Base-by-base conservation (phyloP, 1,140 invertebrate genomes). In the Drosophila grimshawi region DNA sequence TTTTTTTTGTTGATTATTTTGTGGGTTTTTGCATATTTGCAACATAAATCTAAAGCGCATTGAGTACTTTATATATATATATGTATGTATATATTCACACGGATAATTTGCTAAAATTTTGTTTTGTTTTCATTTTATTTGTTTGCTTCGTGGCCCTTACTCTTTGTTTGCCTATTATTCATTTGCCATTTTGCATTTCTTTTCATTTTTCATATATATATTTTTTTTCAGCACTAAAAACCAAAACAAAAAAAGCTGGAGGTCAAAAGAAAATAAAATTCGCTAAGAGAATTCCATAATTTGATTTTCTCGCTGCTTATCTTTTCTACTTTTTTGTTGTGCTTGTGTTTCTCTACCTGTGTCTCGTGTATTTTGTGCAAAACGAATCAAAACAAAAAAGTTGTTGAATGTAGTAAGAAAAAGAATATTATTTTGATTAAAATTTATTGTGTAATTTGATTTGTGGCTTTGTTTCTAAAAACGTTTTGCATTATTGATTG, bases 21-120 rank as follows among this genome's bases (percentile, higher is more conserved):
- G 46, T 45, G n/a, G 19, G 7, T 32, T 53, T 62, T 69, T 75
- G 49, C 72, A 75, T 64, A 75, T 59, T 75, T 39, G 46, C 72
- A 52, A 59, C 67, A 70, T 70, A 75, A 75, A 75, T 75, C 67
- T 69, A 51, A 59, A 61, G 57, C 43, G 71, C 71, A 74, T 60
- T 67, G 67, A 73, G 11, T 64, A 30, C 33, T 29, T 27, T n/a
- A 33, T 19, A 32, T 61, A 30, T 41, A 52, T 33, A 64, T 62
- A 48, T 56, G 63, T 64, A 51, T 46, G 52, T 65, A 48, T 33
- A 49, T 59, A 52, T 60, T 57, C 56, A 39, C 37, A 39, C 52
- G 49, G 57, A 59, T 52, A 64, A 60, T 52, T 64, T 46, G 59
- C 63, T 29, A 29, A 49, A 56, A 7, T 64, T 64, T 1, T 19